Evolutionary conservation across 2,113 vertebrate genomes (phyloP).

Genomic region (Channa argus): DNA sequence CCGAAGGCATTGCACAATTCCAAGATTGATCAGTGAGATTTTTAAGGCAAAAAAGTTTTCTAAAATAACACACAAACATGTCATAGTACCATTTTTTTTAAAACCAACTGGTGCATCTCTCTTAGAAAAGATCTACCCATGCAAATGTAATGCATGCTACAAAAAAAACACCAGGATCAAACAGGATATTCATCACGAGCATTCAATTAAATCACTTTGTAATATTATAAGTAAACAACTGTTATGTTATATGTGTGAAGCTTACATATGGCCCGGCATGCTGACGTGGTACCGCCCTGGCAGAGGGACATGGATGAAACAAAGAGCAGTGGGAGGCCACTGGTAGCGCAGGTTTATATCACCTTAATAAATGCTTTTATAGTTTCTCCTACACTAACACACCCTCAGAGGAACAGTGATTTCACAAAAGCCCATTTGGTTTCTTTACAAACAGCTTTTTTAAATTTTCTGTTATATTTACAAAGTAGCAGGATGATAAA

Average conservation of each 20-base stretch:
- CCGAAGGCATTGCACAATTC: constrained; percentile 90
- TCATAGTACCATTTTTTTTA: constrained; percentile 78
- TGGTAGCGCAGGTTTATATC: neutral
- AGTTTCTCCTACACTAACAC: constrained; percentile 40
- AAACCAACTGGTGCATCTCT: constrained; percentile 79
- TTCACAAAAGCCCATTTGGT: constrained; percentile 13
- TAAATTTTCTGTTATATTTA: no score
- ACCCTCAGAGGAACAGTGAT: constrained; percentile 42
- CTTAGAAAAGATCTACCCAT: constrained; percentile 83
- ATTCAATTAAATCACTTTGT: constrained; percentile 79
- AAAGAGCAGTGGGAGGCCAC: constrained; percentile 40
- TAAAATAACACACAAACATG: constrained; percentile 76
- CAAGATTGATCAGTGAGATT: constrained; percentile 87
- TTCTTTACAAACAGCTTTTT: no score
- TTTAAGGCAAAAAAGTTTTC: constrained; percentile 88
- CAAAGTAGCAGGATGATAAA: neutral
- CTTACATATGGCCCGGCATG: constrained; percentile 70
- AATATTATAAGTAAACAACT: constrained; percentile 81
- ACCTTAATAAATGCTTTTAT: constrained; percentile 51
- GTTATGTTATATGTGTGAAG: constrained; percentile 65
- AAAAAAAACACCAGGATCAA: constrained; percentile 53
- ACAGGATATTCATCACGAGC: constrained; percentile 79
- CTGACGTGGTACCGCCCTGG: constrained; percentile 69
- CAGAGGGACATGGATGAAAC: constrained; percentile 63
- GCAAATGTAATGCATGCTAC: constrained; percentile 84